These are phyloP conservation scores for Drosophila vallismaia DNA, from an alignment of 2,888 invertebrate species.

Conservation along the genomic window DNA sequence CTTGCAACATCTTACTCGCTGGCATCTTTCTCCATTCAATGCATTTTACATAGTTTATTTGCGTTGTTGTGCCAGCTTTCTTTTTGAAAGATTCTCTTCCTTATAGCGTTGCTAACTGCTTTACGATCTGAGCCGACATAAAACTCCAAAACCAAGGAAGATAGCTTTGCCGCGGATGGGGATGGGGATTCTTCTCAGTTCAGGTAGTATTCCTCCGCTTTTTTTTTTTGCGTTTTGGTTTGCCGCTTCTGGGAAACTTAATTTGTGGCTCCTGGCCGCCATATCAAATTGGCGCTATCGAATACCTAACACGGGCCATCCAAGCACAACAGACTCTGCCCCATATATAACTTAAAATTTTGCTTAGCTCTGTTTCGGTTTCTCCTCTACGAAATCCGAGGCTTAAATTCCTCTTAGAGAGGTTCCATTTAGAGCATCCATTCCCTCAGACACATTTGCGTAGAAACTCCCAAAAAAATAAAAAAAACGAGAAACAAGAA, in stretches of 20 bases:
- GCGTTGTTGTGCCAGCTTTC: slow-evolving; percentile 38
- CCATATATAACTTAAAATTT: slow-evolving; percentile 66
- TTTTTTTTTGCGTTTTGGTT: slow-evolving; percentile 19
- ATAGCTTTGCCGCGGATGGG: slow-evolving; percentile 23
- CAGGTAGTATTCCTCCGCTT: slow-evolving; percentile 54
- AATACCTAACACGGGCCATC: slow-evolving; percentile 55
- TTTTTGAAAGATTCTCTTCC: slow-evolving; percentile 49
- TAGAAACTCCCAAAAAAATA: slow-evolving; percentile 21
- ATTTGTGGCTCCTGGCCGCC: slow-evolving; percentile 67
- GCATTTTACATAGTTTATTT: slow-evolving; percentile 42
- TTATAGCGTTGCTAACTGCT: slow-evolving; percentile 58
- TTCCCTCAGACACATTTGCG: slow-evolving; percentile 64
- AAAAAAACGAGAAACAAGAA: slow-evolving; percentile 18
- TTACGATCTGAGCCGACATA: slow-evolving; percentile 64
- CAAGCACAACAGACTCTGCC: slow-evolving; percentile 45
- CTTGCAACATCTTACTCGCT: slow-evolving; percentile 34
- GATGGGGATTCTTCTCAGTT: slow-evolving; percentile 13
- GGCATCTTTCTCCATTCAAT: slow-evolving; percentile 34
- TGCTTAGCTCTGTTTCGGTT: slow-evolving; percentile 59
- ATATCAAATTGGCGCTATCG: slow-evolving; percentile 78
- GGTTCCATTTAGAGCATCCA: slow-evolving; percentile 43
- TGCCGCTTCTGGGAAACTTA: slow-evolving; percentile 72
- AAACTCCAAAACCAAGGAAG: slow-evolving; percentile 49
- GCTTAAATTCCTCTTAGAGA: slow-evolving; percentile 68
- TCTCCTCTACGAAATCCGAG: slow-evolving; percentile 65